Conservation (phyloP, 2,888 invertebrate genomes). For the Parnassius orleans region DNA sequence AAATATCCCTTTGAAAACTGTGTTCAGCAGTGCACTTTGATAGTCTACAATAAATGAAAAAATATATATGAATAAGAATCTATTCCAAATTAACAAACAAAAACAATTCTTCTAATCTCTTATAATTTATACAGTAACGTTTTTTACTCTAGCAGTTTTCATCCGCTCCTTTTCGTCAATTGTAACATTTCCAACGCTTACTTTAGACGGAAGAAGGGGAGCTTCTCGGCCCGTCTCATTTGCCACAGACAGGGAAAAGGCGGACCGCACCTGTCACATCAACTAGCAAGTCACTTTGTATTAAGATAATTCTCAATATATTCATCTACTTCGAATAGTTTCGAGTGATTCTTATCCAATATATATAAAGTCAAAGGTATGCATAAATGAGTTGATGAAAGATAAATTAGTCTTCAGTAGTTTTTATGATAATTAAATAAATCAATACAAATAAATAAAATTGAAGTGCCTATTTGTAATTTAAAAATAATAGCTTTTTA, state of each 20-base stretch:
- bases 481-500: no score
- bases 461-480: no score
- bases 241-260: constrained; percentile 70
- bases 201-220: constrained; percentile 41
- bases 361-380: not conserved
- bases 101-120: no score
- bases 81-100: no score
- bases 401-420: no score
- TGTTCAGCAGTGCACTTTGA: no score
- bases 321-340: constrained; percentile 31
- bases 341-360: constrained; percentile 25
- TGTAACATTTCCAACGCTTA: constrained; percentile 29
- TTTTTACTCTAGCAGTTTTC: constrained; percentile 1
- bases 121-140: not conserved
- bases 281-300: constrained; percentile 48
- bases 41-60: no score
- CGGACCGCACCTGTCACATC: constrained; percentile 56
- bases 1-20: no score
- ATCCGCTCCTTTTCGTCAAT: constrained; percentile 23
- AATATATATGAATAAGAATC: no score
- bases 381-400: no score
- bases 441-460: no score
- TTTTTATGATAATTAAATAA: no score
- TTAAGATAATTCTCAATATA: constrained; percentile 55
- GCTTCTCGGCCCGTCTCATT: constrained; percentile 62